phyloP scores from a whole-genome alignment of 2,113 vertebrate species.

The Poecilia latipinna region DNA sequence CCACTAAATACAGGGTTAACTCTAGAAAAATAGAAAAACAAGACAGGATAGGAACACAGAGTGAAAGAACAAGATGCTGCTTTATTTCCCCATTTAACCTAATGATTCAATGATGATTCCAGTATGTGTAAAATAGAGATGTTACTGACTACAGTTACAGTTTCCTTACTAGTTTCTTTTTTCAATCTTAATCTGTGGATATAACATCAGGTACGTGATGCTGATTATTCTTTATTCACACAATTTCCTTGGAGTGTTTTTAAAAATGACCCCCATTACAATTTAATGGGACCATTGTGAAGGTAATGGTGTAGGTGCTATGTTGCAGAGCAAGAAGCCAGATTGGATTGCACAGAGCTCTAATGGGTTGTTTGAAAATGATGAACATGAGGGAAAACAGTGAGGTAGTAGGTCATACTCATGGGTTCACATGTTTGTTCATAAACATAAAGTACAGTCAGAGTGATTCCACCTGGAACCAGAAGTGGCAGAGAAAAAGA shows the following conservation, averaged over 20 bases:
- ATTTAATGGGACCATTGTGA: not conserved
- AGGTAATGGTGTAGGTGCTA: not conserved
- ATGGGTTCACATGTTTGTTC: not conserved
- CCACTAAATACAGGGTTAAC: constrained; percentile 12
- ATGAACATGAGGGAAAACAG: constrained; percentile 2
- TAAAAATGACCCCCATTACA: not conserved
- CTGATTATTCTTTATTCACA: not conserved
- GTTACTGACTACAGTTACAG: not conserved
- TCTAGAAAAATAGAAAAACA: not conserved
- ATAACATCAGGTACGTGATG: not conserved
- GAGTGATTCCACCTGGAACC: not conserved
- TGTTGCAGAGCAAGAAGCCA: constrained; percentile 6
- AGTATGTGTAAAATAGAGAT: not conserved
- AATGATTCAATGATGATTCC: not conserved
- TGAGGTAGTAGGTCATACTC: constrained; percentile 45
- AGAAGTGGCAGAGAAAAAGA: not conserved
- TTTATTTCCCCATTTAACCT: not conserved
- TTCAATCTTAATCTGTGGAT: not conserved
- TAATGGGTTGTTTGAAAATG: constrained; percentile 2
- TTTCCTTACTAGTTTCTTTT: not conserved
- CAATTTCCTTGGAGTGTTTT: not conserved
- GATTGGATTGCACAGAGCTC: constrained; percentile 10
- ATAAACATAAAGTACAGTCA: not conserved
- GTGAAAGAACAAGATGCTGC: constrained; percentile 3
- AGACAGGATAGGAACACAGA: constrained; percentile 6